These are phyloP conservation scores for Trichomalopsis sarcophagae DNA, from an alignment of 1,140 invertebrate genomes.

Conservation along the genomic window DNA sequence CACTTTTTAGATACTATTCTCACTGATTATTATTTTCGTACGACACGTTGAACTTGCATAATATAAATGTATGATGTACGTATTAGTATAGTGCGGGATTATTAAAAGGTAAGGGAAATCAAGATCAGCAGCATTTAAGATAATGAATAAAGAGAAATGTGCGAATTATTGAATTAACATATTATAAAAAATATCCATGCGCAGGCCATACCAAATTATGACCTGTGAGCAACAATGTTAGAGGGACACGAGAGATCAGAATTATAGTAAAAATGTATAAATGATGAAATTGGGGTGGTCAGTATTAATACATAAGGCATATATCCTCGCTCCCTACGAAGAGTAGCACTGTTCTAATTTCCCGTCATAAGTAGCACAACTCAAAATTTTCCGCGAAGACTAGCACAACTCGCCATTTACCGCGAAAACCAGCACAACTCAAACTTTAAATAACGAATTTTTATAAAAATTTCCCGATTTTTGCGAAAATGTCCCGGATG, in stretches of 20 bases:
- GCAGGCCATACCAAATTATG: background rate
- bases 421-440: too few relatives aligned
- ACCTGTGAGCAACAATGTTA: background rate
- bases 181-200: background rate
- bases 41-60: background rate
- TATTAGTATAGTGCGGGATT: background rate
- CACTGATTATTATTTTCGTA: conserved; percentile 16
- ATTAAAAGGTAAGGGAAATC: background rate
- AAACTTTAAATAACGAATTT: too few relatives aligned
- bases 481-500: too few relatives aligned
- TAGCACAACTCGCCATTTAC: too few relatives aligned
- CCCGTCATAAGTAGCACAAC: too few relatives aligned
- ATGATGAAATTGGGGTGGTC: background rate
- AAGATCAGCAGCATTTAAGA: background rate
- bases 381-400: too few relatives aligned
- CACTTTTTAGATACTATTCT: conserved; percentile 38
- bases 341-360: too few relatives aligned
- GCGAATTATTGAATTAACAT: background rate
- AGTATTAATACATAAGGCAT: background rate
- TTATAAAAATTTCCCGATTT: too few relatives aligned
- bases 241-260: background rate
- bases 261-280: background rate
- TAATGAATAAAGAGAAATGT: background rate
- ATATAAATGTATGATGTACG: background rate
- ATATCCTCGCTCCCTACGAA: too few relatives aligned